These are phyloP conservation scores for Lutraria rhynchaena DNA, from an alignment of 1,140 invertebrate species.

Conservation along the genomic window DNA sequence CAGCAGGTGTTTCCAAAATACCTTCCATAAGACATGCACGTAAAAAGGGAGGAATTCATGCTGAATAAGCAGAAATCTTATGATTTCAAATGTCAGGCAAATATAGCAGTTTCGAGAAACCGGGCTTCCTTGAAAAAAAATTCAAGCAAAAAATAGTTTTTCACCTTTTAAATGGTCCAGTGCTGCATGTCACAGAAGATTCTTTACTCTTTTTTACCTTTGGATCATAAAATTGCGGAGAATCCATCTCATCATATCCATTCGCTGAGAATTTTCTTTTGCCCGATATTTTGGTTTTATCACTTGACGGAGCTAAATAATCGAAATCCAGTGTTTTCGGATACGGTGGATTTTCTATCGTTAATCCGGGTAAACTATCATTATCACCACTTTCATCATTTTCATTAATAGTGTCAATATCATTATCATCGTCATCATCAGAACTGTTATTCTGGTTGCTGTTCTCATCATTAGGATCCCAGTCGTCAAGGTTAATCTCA, in stretches of 20 bases:
- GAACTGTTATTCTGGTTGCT: neutral
- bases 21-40: too few species aligned
- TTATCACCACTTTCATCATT: neutral
- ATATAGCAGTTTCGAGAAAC: too few species aligned
- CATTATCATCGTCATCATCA: constrained; percentile 29
- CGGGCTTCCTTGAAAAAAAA: too few species aligned
- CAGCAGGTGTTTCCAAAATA: too few species aligned
- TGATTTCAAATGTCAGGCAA: too few species aligned
- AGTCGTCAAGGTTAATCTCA: constrained; percentile 40
- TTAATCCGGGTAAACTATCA: neutral
- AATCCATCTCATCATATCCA: too few species aligned
- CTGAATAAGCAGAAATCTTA: too few species aligned
- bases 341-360: constrained; percentile 41
- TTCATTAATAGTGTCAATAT: neutral
- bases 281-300: constrained; percentile 4
- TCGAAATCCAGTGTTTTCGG: neutral
- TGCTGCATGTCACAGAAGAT: neutral
- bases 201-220: constrained; percentile 7
- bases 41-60: too few species aligned
- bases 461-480: constrained; percentile 18
- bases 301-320: neutral
- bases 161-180: neutral
- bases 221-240: neutral
- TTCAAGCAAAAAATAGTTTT: too few species aligned
- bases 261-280: constrained; percentile 1